These are phyloP conservation scores for Nasua narica DNA, from an alignment of 2,797 vertebrate genomes.

Conservation along the genomic window DNA sequence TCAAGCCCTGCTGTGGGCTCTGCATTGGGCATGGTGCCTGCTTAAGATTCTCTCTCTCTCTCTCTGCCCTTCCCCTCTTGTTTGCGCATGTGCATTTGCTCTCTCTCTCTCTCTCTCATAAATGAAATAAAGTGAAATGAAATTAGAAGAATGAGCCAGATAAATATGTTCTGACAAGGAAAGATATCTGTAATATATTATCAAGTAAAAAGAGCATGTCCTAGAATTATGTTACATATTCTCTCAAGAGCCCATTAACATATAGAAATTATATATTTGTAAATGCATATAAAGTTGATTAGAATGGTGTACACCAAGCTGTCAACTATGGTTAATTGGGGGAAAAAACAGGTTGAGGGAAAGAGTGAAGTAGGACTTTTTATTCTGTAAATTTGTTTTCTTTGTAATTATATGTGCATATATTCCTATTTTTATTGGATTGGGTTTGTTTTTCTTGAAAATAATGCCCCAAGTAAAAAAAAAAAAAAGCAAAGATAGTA, in stretches of 20 bases:
- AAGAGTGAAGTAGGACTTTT: not conserved
- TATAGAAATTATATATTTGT: not conserved
- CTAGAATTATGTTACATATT: not conserved
- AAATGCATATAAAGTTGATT: not conserved
- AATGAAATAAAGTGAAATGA: not conserved
- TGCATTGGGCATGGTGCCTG: not conserved
- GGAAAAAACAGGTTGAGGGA: not conserved
- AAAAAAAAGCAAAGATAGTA: not conserved
- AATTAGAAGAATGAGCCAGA: not conserved
- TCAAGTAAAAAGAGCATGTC: not conserved
- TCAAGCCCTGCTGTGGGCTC: not conserved
- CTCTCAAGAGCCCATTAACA: not conserved
- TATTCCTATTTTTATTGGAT: not conserved
- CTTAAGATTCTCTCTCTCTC: not conserved
- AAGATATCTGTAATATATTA: not conserved
- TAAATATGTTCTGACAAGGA: not conserved
- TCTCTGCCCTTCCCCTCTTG: not conserved
- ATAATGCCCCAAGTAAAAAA: not conserved
- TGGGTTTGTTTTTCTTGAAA: conserved; percentile 24
- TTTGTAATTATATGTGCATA: not conserved
- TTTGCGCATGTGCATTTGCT: not conserved
- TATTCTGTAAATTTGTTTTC: not conserved
- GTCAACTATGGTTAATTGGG: not conserved
- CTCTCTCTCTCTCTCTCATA: not conserved
- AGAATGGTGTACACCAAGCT: not conserved